Percentiles rank a stretch among this genome's conserved stretches.
Evolutionary conservation across 2,888 invertebrate species (phyloP).

Genomic region (Chymomyza amoena): DNA sequence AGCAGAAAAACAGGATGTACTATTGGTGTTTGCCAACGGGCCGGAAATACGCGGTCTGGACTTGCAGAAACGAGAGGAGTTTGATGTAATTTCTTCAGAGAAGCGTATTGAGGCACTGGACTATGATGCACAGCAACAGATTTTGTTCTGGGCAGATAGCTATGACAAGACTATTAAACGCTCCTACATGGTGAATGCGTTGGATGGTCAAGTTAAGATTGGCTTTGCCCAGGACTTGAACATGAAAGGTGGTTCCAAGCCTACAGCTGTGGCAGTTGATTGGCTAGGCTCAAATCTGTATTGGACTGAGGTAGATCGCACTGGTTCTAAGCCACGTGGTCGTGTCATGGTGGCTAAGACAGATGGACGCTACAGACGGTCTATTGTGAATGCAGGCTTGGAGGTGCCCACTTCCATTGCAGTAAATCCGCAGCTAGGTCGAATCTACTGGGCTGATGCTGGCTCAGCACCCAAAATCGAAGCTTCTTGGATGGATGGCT

Average conservation of each 20-base stretch:
- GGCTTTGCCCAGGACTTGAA: conserved; percentile 93
- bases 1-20: conserved; percentile 83
- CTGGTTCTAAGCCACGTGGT: conserved; percentile 87
- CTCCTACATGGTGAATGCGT: conserved; percentile 91
- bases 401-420: conserved; percentile 94
- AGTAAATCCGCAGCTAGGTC: conserved; percentile 90
- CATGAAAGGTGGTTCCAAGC: conserved; percentile 90
- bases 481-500: conserved; percentile 97
- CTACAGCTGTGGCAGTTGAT: conserved; percentile 94
- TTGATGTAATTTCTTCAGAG: conserved; percentile 89
- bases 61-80: conserved; percentile 84
- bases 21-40: conserved; percentile 88
- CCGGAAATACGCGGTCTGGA: conserved; percentile 90
- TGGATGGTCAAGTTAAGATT: conserved; percentile 86
- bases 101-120: conserved; percentile 95
- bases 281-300: conserved; percentile 96
- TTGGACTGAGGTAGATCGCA: conserved; percentile 92
- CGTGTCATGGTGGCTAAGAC: conserved; percentile 92
- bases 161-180: conserved; percentile 94
- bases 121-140: conserved; percentile 89
- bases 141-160: conserved; percentile 97
- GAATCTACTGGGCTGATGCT: conserved; percentile 96
- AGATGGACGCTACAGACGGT: conserved; percentile 92
- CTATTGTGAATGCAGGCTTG: conserved; percentile 87
- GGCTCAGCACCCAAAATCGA: conserved; percentile 96